Base-by-base conservation (phyloP, 2,888 invertebrate species). In the Plagodis dolabraria region DNA sequence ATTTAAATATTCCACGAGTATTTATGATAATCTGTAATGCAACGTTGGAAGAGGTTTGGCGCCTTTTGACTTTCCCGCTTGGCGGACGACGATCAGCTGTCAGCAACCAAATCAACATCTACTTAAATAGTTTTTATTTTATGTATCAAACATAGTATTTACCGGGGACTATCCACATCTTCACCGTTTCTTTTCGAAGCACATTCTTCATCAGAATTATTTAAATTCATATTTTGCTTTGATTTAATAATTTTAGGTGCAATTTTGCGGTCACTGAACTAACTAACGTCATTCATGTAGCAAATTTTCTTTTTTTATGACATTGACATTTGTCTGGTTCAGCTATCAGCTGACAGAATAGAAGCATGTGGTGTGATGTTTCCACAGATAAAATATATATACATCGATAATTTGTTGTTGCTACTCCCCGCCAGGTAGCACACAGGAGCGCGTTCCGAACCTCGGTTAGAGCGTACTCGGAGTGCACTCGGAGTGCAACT, bases 21-120 rank as follows among this genome's bases (percentile, higher is more conserved):
- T 53, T 47, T 46, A 22, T 9, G 11, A 7, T 22, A 56, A 48
- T 42, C 10, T 44, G 38, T 45, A 7, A 45, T 22, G 12, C 35
- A 40, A 40, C 48, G 6, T 11, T 33, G 9, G 38, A 11, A 44
- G 50, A 55, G 63, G 57, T 82, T 89, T 90, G 77, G 82, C 89
- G 89, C 88, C 87, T 79, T 90, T 91, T 79, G 72, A 88, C 86
- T 91, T 90, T 92, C 82, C 84, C 91, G 92, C 90, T 77, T 49
- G 64, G 70, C 75, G 84, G 91, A 90, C 91, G 64, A 70, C 75
- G 84, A 92, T 91, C 91, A 92, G 91, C 92, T 92, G 92, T 91
- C 92, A 86, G 54, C 51, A 62, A 38, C 67, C 67, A 73, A 62
- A 38, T 67, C 67, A 73, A 76, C 71, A 72, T 63, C 61, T 59